Evolutionary conservation across 37 sponge, comb jelly and placozoan species (phyloP).

Genomic region (Theonella swinhoei): DNA sequence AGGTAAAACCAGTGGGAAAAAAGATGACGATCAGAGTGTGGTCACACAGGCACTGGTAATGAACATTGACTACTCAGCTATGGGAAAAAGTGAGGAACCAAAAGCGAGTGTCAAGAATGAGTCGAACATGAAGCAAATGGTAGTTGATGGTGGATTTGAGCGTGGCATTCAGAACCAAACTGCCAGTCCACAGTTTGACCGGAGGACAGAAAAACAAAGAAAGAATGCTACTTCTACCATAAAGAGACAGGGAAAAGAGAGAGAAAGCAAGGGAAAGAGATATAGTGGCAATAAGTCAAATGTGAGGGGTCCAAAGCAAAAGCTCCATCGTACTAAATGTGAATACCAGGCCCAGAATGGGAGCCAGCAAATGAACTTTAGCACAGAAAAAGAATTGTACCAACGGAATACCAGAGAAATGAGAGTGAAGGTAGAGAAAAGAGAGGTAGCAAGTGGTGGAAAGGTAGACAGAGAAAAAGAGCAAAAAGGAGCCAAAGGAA

Average conservation of each 20-base stretch:
- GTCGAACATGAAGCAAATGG: not conserved
- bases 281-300: not conserved
- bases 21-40: not conserved
- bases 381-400: not conserved
- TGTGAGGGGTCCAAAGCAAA: no score
- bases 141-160: not conserved
- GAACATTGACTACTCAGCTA: not conserved
- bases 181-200: not conserved
- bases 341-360: no score
- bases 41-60: not conserved
- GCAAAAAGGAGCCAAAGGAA: not conserved
- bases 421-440: constrained; percentile 2
- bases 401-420: not conserved
- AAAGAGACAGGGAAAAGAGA: not conserved
- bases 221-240: not conserved
- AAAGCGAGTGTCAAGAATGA: not conserved
- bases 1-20: not conserved
- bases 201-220: not conserved
- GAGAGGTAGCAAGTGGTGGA: not conserved
- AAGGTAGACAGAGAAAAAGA: not conserved
- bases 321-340: no score
- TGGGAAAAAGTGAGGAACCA: not conserved
- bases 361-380: not conserved
- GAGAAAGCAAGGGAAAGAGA: not conserved
- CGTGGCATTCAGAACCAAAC: not conserved